Percentiles rank a stretch among this genome's conserved stretches.
Conservation (phyloP, 2,888 invertebrate species). For the Lobophora halterata region DNA sequence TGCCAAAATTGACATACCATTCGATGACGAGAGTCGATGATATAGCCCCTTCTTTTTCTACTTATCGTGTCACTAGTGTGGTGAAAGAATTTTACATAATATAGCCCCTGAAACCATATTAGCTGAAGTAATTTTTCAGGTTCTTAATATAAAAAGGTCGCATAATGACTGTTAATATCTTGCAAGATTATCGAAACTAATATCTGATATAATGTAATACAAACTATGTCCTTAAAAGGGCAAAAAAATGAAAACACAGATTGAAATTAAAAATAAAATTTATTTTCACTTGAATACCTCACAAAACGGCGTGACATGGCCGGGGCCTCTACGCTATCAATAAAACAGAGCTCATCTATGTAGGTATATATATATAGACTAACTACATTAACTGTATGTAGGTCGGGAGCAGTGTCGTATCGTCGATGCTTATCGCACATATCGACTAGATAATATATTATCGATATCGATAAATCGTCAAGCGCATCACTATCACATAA, state of each 20-base stretch:
- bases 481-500: conserved; percentile 16
- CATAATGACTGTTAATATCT: too few species aligned
- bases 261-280: conserved; percentile 79
- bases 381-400: conserved; percentile 65
- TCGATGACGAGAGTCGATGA: too few species aligned
- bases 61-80: too few species aligned
- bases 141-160: too few species aligned
- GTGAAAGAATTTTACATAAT: too few species aligned
- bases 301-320: conserved; percentile 62
- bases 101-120: too few species aligned
- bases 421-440: conserved; percentile 25
- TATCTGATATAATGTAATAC: too few species aligned
- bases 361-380: conserved; percentile 72
- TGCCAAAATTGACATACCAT: too few species aligned
- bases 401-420: conserved; percentile 38
- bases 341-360: conserved; percentile 76
- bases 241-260: conserved; percentile 42
- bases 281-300: conserved; percentile 77
- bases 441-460: conserved; percentile 19
- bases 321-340: conserved; percentile 57
- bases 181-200: too few species aligned
- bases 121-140: too few species aligned
- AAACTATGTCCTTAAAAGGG: too few species aligned
- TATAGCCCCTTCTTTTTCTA: too few species aligned
- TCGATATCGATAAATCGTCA: conserved; percentile 13